These are phyloP conservation scores for Litocranius walleri DNA, from an alignment of 2,113 vertebrate genomes.

Conservation along the genomic window DNA sequence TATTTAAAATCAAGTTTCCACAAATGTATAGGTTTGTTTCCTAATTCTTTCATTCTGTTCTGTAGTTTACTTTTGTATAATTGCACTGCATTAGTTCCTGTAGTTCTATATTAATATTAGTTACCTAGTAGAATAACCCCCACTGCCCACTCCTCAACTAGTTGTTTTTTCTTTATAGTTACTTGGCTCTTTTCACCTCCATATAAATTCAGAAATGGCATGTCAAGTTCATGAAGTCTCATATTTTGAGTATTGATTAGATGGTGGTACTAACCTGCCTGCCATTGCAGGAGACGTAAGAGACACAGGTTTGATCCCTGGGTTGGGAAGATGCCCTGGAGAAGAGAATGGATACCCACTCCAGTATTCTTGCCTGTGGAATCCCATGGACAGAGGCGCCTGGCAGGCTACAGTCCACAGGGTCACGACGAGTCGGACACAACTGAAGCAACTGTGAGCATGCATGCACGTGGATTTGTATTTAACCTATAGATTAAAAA, in stretches of 20 bases:
- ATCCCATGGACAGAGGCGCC: background rate
- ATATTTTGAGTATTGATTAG: background rate
- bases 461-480: background rate
- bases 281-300: background rate
- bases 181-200: background rate
- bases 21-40: background rate
- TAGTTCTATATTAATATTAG: background rate
- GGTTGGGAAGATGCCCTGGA: background rate
- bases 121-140: background rate
- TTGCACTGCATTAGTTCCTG: background rate
- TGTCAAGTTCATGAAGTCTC: background rate
- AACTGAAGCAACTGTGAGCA: background rate
- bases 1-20: background rate
- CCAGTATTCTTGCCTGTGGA: background rate
- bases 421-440: background rate
- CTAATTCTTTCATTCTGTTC: background rate
- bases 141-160: background rate
- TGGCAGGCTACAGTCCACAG: background rate
- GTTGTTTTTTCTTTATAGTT: background rate
- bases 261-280: background rate
- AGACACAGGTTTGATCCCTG: background rate
- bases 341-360: background rate
- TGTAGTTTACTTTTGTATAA: background rate
- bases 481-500: background rate
- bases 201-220: background rate